Conservation (phyloP, 2,888 invertebrate genomes). For the Drosophila meridiana region DNA sequence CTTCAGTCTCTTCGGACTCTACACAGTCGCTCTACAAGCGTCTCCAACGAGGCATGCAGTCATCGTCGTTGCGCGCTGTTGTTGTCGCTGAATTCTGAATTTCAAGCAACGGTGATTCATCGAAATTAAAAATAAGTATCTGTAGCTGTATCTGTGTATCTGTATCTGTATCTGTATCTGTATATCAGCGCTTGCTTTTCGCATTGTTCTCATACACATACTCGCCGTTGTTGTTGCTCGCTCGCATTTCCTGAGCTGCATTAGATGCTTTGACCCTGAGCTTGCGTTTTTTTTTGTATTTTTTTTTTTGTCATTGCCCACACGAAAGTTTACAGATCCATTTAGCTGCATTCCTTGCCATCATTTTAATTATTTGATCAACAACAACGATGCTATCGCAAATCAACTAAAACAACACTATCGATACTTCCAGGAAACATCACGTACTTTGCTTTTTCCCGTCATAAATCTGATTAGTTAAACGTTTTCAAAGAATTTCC, state of each 20-base stretch:
- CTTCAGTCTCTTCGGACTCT: slow-evolving; percentile 3
- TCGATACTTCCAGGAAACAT: slow-evolving; percentile 45
- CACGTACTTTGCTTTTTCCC: slow-evolving; percentile 35
- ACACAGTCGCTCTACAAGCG: slow-evolving; percentile 26
- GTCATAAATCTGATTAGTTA: slow-evolving; percentile 14
- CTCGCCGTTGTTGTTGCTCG: slow-evolving; percentile 13
- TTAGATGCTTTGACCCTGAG: slow-evolving; percentile 52
- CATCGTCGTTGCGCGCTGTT: slow-evolving; percentile 46
- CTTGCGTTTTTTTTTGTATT: not conserved
- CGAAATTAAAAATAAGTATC: slow-evolving; percentile 79
- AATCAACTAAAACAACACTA: slow-evolving; percentile 24
- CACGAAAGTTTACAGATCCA: slow-evolving; percentile 33
- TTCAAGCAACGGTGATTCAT: slow-evolving; percentile 74
- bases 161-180: slow-evolving; percentile 33
- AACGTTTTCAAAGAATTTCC: slow-evolving; percentile 24
- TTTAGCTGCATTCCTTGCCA: slow-evolving; percentile 42
- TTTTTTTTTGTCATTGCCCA: slow-evolving; percentile 1
- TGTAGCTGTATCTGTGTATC: slow-evolving; percentile 30
- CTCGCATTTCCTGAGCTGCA: slow-evolving; percentile 57
- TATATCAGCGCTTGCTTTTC: slow-evolving; percentile 63
- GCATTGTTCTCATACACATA: slow-evolving; percentile 45
- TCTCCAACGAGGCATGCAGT: slow-evolving; percentile 78
- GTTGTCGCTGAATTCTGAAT: slow-evolving; percentile 55
- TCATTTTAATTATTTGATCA: slow-evolving; percentile 42
- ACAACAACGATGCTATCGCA: slow-evolving; percentile 9